Base-by-base conservation (phyloP, 1,140 invertebrate species). In the Cydia strobilella region DNA sequence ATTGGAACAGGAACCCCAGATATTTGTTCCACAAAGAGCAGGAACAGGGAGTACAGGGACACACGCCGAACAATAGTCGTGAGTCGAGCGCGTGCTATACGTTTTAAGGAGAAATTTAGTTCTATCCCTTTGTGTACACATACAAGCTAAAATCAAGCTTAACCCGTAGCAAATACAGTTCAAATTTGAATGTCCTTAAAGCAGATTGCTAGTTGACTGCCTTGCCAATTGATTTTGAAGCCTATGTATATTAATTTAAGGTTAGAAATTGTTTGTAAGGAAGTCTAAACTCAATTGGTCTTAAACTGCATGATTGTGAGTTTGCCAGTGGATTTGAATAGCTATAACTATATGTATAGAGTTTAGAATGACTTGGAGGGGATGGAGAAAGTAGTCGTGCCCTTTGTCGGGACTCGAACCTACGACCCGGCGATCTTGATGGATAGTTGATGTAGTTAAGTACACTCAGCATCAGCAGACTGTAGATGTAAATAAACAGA, bases 391-490 rank as follows among this genome's bases (percentile, higher is more conserved):
- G 51, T 54, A 9, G 51, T 54, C 51, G 51, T 54, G 51, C 51
- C 51, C 51, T 54, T 54, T 54, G 51, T 18, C n/a, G n/a, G 51
- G 51, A 48, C n/a, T 54, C 51, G 51, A 54, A 54, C 51, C 51
- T 54, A 54, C 51, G 51, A 54, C 51, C 51, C 51, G 15, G 51
- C 15, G 45, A 48, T 48, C 45, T 54, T 54, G 51, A 54, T 54
- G 51, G 51, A 54, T 54, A 18, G 51, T 5, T 54, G 51, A 7
- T 4, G 12, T 54, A 5, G 51, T 54, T 39, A 39, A 39, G 35
- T 39, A 54, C n/a, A 18, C 15, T n/a, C 5, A 51, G 31, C 31
- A 1, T 15, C 13, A 18, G 35, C 9, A 39, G n/a, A n/a, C n/a
- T n/a, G 1, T 9, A 39, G 35, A 39, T 39, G 7, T 39, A 39